Evolutionary conservation across 2,113 vertebrate genomes (phyloP), one percentile per base, ranked within the genome.

Genomic region (Macrotis lagotis): DNA sequence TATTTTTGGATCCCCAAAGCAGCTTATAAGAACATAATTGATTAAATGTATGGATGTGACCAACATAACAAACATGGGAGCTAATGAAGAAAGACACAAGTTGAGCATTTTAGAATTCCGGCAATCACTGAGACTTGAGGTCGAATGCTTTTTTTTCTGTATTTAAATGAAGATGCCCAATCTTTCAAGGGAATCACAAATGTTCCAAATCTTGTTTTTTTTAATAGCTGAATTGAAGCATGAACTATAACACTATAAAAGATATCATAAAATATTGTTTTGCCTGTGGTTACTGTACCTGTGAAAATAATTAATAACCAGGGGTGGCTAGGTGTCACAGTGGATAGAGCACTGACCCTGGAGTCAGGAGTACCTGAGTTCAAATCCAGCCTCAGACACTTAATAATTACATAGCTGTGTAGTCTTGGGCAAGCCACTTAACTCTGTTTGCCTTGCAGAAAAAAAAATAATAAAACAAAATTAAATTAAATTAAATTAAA

Each of bases 261-360:
- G 49, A 91, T 91, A 92, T 83, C 94, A 89, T 48, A 50, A 95
- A 55, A 83, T 92, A 91, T 88, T 22, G 52, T n/a, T 88, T 91
- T 74, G 95, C 90, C 96, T 89, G 52, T 48, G 48, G 90, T 89
- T 97, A n/a, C 50, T 90, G 90, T 96, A 95, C 95, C 97, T 96
- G 92, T 93, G 95, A 97, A 96, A 96, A 96, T 96, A 97, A 97
- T 96, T 96, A 97, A 94, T 94, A 96, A 94, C 12, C 90, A 95
- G 91, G n/a, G n/a, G n/a, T n/a, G n/a, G n/a, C n/a, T n/a, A n/a
- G n/a, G n/a, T n/a, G n/a, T n/a, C n/a, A n/a, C n/a, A n/a, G n/a
- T n/a, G n/a, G n/a, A n/a, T n/a, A n/a, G n/a, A n/a, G n/a, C n/a
- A n/a, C n/a, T n/a, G n/a, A n/a, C n/a, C n/a, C n/a, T n/a, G n/a